Percentiles rank a stretch among this genome's conserved stretches.
Evolutionary conservation across 2,888 invertebrate species (phyloP).

Genomic region (Nesidiocoris tenuis): DNA sequence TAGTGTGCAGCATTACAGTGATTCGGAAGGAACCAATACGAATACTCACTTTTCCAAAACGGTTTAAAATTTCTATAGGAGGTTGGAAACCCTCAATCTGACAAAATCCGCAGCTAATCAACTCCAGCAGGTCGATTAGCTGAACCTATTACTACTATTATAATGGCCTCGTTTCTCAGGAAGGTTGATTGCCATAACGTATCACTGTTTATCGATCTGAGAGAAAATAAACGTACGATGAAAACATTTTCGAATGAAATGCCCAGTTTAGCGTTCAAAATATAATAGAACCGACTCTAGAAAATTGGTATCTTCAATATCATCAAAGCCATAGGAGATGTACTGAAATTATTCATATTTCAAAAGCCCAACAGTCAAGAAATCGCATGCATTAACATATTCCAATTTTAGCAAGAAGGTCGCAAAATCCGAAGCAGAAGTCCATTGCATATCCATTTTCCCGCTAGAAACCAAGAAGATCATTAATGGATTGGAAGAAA

Average conservation of each 20-base stretch:
- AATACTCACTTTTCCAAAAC: no score
- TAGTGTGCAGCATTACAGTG: no score
- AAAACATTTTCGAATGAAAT: neutral
- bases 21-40: no score
- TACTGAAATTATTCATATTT: slow-evolving; percentile 34
- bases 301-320: neutral
- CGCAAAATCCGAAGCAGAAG: neutral
- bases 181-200: no score
- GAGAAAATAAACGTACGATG: no score
- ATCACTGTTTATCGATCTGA: no score
- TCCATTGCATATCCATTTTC: neutral
- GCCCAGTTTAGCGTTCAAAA: neutral
- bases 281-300: neutral
- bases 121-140: no score
- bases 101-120: no score
- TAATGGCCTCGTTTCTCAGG: no score
- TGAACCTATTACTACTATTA: no score
- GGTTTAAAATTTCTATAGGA: no score
- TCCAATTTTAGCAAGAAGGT: slow-evolving; percentile 8
- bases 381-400: neutral
- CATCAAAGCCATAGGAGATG: slow-evolving; percentile 10
- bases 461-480: neutral
- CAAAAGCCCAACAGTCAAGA: slow-evolving; percentile 13
- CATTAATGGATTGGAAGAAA: neutral
- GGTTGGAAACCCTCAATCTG: no score